Evolutionary conservation across 2,888 invertebrate genomes (phyloP).

Genomic region (Hoplodrina blanda): DNA sequence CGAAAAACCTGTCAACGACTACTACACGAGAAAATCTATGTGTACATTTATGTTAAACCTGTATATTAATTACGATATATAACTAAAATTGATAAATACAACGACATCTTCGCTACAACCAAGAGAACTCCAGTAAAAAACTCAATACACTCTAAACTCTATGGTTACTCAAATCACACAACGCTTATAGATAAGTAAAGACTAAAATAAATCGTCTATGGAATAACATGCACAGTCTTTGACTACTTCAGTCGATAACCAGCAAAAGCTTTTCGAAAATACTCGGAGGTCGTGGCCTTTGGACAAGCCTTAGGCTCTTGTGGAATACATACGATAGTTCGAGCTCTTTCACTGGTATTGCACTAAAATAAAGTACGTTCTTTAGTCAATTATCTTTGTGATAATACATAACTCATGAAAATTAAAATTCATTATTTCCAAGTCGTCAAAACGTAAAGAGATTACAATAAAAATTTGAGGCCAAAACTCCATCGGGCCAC

Average conservation of each 20-base stretch:
- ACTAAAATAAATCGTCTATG: constrained; percentile 74
- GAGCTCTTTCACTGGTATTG: constrained; percentile 50
- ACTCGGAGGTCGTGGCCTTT: constrained; percentile 50
- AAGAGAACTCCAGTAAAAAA: constrained; percentile 62
- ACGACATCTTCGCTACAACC: constrained; percentile 45
- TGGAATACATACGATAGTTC: constrained; percentile 8
- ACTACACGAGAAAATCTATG: constrained; percentile 6
- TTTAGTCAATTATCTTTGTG: constrained; percentile 15
- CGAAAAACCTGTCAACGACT: background rate
- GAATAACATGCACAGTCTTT: constrained; percentile 78
- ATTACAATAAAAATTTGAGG: constrained; percentile 38
- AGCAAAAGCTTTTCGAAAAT: constrained; percentile 66
- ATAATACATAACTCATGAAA: constrained; percentile 16
- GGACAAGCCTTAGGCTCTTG: constrained; percentile 10
- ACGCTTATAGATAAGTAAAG: constrained; percentile 73
- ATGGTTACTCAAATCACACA: constrained; percentile 81
- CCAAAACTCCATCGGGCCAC: constrained; percentile 54
- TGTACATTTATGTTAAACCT: background rate
- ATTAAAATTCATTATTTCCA: background rate
- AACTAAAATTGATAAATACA: constrained; percentile 47
- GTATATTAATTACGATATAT: background rate
- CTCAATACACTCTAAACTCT: constrained; percentile 67
- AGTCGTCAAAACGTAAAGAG: constrained; percentile 21
- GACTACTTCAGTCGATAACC: constrained; percentile 73
- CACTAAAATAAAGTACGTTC: constrained; percentile 38